Evolutionary conservation across 2,113 vertebrate genomes (phyloP).

Genomic region (Alethe diademata): DNA sequence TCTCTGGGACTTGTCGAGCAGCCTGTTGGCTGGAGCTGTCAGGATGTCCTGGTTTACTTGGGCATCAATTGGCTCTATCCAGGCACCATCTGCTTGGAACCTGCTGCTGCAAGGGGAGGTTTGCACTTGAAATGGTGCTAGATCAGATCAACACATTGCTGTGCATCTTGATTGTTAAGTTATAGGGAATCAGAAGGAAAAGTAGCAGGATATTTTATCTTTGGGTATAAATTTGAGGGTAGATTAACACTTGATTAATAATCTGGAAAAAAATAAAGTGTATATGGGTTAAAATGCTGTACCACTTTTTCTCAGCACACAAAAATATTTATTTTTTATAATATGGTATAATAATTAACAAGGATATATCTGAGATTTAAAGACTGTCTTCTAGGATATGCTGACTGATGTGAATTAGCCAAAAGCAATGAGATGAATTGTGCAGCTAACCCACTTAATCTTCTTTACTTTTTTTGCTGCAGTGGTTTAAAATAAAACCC

Average conservation of each 20-base stretch:
- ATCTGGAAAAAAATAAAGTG: not conserved
- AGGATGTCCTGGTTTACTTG: not conserved
- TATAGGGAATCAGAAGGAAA: not conserved
- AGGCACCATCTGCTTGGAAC: conserved; percentile 45
- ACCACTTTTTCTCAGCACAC: not conserved
- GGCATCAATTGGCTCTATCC: not conserved
- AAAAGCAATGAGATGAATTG: not conserved
- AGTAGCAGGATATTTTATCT: not conserved
- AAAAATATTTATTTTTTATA: not conserved
- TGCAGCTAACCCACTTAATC: not conserved
- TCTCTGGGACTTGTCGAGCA: not conserved
- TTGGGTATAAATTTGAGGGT: not conserved
- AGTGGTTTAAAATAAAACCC: conserved; percentile 16
- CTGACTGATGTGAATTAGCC: not conserved
- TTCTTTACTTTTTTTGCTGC: conserved; percentile 18
- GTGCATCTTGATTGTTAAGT: not conserved
- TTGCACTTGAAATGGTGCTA: not conserved
- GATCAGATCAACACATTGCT: not conserved
- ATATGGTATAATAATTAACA: not conserved
- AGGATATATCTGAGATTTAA: not conserved
- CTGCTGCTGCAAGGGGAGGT: not conserved
- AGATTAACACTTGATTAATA: not conserved
- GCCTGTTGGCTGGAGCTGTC: not conserved
- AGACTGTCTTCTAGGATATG: not conserved
- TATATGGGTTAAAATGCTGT: not conserved